These are phyloP conservation scores for Lethocerus indicus DNA, from an alignment of 1,140 invertebrate species.

Conservation along the genomic window DNA sequence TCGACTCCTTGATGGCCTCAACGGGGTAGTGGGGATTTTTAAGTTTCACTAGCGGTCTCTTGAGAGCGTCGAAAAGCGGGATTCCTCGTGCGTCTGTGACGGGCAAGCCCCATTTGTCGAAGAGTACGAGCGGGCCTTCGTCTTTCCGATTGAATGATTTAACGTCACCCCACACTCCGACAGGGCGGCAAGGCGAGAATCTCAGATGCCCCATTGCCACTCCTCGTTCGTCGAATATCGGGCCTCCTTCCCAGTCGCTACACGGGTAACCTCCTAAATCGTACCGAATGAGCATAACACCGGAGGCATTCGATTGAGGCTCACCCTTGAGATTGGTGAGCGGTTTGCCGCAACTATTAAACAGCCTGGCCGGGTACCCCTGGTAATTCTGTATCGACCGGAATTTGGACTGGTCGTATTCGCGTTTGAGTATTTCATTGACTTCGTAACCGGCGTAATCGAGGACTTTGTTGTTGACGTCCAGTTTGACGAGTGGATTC, in stretches of 20 bases:
- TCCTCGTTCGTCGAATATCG: not conserved
- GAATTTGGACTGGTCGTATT: not conserved
- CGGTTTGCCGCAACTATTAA: not conserved
- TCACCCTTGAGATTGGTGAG: not conserved
- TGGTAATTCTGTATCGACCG: not conserved
- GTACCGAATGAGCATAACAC: not conserved
- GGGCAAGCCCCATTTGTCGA: not conserved
- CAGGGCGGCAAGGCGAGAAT: not conserved
- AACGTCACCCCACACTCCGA: too few relatives aligned
- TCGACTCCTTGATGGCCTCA: not conserved
- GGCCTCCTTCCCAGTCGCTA: not conserved
- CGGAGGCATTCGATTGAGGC: not conserved
- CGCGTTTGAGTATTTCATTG: not conserved
- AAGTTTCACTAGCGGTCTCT: not conserved
- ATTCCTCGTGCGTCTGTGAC: not conserved
- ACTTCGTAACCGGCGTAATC: not conserved
- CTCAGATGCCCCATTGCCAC: not conserved
- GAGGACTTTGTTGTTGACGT: conserved; percentile 1
- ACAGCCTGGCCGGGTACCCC: not conserved
- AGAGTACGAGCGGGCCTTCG: not conserved
- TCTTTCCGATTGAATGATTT: not conserved
- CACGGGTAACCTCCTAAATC: not conserved
- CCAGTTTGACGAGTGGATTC: not conserved
- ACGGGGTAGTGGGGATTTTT: not conserved
- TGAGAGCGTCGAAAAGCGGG: not conserved